phyloP scores from a whole-genome alignment of 1,140 invertebrate species.

The Magallana gigas region DNA sequence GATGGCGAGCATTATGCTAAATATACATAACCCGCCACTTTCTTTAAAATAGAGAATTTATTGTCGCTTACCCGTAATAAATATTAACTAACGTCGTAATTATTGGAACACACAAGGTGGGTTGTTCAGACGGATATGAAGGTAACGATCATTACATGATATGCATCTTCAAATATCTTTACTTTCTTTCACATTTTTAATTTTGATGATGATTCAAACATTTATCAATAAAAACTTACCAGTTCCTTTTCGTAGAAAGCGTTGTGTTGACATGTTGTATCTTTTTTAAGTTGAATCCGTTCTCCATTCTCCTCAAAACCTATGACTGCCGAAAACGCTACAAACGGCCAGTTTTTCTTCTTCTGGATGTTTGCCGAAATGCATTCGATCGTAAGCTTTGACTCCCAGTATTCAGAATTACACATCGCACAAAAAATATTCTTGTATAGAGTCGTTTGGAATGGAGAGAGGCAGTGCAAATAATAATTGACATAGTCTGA shows the following conservation, averaged over 20 bases:
- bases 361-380: not conserved
- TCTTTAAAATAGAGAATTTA: too few species aligned
- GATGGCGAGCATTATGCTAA: too few species aligned
- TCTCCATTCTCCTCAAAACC: not conserved
- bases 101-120: too few species aligned
- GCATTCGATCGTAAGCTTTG: not conserved
- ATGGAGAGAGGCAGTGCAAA: not conserved
- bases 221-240: too few species aligned
- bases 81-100: too few species aligned
- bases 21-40: too few species aligned
- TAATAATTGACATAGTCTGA: not conserved
- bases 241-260: not conserved
- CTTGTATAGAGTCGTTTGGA: not conserved
- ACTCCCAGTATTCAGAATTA: not conserved
- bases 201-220: too few species aligned
- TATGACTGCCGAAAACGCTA: not conserved
- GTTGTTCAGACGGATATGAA: too few species aligned
- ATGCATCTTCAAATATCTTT: too few species aligned
- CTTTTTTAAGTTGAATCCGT: not conserved
- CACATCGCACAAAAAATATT: constrained; percentile 7
- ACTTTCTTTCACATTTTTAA: too few species aligned
- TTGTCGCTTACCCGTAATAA: too few species aligned
- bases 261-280: not conserved
- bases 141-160: too few species aligned
- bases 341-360: not conserved